Base-by-base conservation (phyloP, 1,140 invertebrate genomes). In the Trichonephila clavata region DNA sequence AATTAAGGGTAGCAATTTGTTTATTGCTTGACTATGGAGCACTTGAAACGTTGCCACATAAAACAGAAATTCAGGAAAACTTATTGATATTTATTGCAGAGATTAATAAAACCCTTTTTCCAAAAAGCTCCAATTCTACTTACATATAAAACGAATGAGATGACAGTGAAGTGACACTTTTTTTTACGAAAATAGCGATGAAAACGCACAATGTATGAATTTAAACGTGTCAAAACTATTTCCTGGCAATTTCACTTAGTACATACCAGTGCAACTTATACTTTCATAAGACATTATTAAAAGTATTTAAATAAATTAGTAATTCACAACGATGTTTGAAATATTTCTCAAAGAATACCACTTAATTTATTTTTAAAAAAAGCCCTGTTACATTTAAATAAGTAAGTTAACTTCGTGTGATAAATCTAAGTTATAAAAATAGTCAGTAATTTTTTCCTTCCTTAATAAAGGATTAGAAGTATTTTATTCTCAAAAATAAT, bases 1-100 rank as follows among this genome's bases (percentile, higher is more conserved):
- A 86, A 86, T 86, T 86, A 86, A 86, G 84, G 84, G 61, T 86
- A 86, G 84, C 60, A 86, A 61, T 86, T 63, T 86, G 84, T 86
- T 86, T 86, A 86, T 63, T 86, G 84, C 24, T 4, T 8, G 59
- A 59, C n/a, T 20, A 24, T 61, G 59, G 16, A 63, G 24, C n/a
- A 24, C 27, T 21, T 57, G 59, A 84, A n/a, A 43, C 20, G 39
- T 59, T 57, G 21, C 81, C 50, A 77, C 32, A 77, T 77, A 77
- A 77, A 59, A 24, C n/a, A 83, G 50, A 20, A 57, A 83, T 59
- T 83, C 59, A 7, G 14, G 13, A 16, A 83, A 57, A n/a, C 81
- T 83, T 83, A 83, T 83, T 83, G 81, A 83, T 83, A 83, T 83
- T 83, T 83, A 83, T 83, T 59, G 43, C 81, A n/a, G n/a, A 59